A percentile compares a stretch with the other conserved stretches of the same genome.
Evolutionary conservation across 1,140 invertebrate genomes (phyloP).

Genomic region (Heliconius eleuchia): DNA sequence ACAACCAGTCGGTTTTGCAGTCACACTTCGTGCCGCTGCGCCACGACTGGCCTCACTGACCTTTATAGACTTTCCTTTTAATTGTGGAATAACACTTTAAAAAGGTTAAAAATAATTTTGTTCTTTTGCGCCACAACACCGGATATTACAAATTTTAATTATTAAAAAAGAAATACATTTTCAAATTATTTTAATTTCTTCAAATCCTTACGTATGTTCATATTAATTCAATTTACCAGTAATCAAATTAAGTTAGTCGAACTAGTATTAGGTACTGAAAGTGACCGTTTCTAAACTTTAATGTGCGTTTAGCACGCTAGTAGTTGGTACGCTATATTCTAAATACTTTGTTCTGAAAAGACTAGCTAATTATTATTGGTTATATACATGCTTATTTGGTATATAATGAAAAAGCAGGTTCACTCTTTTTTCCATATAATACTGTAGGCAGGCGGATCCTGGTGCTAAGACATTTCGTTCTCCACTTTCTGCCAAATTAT

Average conservation of each 20-base stretch:
- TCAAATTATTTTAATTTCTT: background rate
- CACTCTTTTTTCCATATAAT: too few species aligned
- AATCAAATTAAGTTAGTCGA: conserved; percentile 5
- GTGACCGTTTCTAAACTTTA: conserved; percentile 7
- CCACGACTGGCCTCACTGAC: too few species aligned
- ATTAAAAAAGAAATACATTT: background rate
- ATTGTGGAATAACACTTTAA: too few species aligned
- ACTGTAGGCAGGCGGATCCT: too few species aligned
- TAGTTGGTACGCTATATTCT: background rate
- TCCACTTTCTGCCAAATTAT: too few species aligned
- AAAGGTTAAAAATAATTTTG: too few species aligned
- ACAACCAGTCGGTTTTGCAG: too few species aligned
- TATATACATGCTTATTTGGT: background rate
- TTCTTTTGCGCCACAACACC: background rate
- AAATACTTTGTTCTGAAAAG: background rate
- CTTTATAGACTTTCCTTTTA: too few species aligned
- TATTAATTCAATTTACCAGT: conserved; percentile 9
- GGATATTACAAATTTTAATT: background rate
- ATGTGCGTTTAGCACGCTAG: background rate
- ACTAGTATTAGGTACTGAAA: background rate
- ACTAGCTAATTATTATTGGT: background rate
- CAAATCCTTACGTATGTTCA: conserved; percentile 9
- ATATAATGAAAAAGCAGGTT: background rate
- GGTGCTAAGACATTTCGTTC: too few species aligned
- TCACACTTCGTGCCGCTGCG: too few species aligned